Evolutionary conservation across 1,140 invertebrate genomes (phyloP).

Genomic region (Plutomurus gul): DNA sequence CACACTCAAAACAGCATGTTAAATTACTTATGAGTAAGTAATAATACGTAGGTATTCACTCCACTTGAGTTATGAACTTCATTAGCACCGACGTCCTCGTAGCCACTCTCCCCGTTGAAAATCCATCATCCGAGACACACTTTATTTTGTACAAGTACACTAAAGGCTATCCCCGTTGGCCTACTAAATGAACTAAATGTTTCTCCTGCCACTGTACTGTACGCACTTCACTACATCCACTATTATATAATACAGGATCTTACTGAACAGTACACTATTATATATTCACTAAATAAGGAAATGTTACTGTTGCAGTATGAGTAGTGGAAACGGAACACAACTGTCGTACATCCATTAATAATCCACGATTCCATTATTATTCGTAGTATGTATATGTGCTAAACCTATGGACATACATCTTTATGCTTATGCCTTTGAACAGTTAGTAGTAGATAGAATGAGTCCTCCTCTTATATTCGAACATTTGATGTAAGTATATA

Average conservation of each 20-base stretch:
- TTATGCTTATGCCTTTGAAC: not conserved
- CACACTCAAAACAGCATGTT: not conserved
- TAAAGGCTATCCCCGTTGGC: not conserved
- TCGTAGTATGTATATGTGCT: not conserved
- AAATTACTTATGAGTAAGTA: slow-evolving; percentile 27
- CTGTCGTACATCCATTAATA: slow-evolving; percentile 20
- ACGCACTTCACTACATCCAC: not conserved
- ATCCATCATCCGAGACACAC: slow-evolving; percentile 7
- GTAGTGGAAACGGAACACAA: slow-evolving; percentile 16
- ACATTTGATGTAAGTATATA: not conserved
- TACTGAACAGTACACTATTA: not conserved
- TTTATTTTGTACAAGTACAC: too few relatives aligned
- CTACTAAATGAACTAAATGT: slow-evolving; percentile 1
- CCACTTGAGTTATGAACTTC: slow-evolving; percentile 9
- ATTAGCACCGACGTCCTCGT: slow-evolving; percentile 19
- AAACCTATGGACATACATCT: not conserved
- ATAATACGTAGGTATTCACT: too few relatives aligned
- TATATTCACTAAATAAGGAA: not conserved
- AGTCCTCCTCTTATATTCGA: too few relatives aligned
- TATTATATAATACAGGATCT: not conserved
- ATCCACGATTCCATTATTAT: not conserved
- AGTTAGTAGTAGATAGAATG: not conserved
- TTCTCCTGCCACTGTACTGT: not conserved
- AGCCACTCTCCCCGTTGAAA: slow-evolving; percentile 1
- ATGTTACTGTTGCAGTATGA: not conserved